Evolutionary conservation across 2,113 vertebrate species (phyloP).

Genomic region (Anhinga rufa): DNA sequence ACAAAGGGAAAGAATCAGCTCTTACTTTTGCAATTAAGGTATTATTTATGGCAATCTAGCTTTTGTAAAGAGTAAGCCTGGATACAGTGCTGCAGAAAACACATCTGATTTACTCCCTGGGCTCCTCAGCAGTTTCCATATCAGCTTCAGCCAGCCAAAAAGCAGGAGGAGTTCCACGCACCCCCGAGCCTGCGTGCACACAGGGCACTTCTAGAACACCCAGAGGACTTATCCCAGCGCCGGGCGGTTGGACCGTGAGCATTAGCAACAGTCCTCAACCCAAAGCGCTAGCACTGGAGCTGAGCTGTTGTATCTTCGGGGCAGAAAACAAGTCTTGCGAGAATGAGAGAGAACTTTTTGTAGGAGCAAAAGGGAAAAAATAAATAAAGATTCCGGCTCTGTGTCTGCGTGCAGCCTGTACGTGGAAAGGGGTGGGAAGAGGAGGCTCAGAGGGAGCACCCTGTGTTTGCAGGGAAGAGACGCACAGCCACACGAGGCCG

Average conservation of each 20-base stretch:
- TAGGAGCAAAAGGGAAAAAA: background rate
- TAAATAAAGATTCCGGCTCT: background rate
- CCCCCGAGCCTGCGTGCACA: background rate
- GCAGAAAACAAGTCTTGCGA: background rate
- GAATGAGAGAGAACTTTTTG: background rate
- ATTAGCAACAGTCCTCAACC: background rate
- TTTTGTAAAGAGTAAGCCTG: background rate
- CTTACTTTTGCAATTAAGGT: background rate
- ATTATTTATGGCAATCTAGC: conserved; percentile 3
- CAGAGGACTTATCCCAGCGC: rapidly evolving
- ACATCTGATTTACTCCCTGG: background rate
- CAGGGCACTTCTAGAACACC: background rate
- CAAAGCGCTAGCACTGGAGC: background rate
- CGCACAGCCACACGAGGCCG: rapidly evolving
- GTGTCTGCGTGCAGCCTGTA: background rate
- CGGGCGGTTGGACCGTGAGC: background rate
- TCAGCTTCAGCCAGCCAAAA: background rate
- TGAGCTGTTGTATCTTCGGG: background rate
- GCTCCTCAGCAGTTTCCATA: background rate
- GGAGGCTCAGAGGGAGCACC: background rate
- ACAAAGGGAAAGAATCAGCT: background rate
- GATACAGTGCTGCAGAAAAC: background rate
- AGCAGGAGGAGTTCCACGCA: background rate
- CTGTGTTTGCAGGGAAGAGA: background rate
- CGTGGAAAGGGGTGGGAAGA: background rate